Evolutionary conservation across 2,113 vertebrate species (phyloP).

Genomic region (Epinephelus fuscoguttatus): DNA sequence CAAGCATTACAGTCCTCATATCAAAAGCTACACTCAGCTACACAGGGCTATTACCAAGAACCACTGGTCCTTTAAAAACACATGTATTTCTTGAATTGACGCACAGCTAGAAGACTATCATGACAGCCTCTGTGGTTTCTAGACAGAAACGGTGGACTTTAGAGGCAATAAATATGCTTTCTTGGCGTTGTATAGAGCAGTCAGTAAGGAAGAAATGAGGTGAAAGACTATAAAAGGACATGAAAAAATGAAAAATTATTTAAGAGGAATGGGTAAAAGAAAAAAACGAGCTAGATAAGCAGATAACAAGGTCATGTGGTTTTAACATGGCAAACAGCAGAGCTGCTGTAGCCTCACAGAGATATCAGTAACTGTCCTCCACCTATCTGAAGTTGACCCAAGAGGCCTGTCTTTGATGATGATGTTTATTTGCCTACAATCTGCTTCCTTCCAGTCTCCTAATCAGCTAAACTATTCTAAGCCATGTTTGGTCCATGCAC

Average conservation of each 20-base stretch:
- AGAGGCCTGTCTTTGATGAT: slow-evolving; percentile 6
- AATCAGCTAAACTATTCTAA: neutral
- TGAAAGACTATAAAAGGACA: too few relatives aligned
- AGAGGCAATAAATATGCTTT: neutral
- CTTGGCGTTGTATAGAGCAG: neutral
- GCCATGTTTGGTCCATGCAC: too few relatives aligned
- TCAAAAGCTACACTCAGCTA: neutral
- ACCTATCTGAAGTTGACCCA: slow-evolving; percentile 21
- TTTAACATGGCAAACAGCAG: slow-evolving; percentile 36
- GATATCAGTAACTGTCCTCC: slow-evolving; percentile 15
- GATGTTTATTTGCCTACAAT: slow-evolving; percentile 26
- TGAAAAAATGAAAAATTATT: too few relatives aligned
- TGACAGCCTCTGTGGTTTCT: too few relatives aligned
- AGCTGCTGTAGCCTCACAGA: neutral
- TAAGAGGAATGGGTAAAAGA: too few relatives aligned
- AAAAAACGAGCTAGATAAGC: slow-evolving; percentile 1
- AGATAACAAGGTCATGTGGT: slow-evolving; percentile 29
- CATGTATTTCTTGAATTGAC: neutral
- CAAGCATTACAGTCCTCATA: neutral
- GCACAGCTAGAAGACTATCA: too few relatives aligned
- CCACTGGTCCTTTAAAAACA: neutral
- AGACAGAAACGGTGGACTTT: neutral
- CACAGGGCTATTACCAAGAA: neutral
- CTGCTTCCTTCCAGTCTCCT: neutral
- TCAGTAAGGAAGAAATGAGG: neutral